phyloP scores from a whole-genome alignment of 1,140 invertebrate species.

The Brachionus plicatilis region DNA sequence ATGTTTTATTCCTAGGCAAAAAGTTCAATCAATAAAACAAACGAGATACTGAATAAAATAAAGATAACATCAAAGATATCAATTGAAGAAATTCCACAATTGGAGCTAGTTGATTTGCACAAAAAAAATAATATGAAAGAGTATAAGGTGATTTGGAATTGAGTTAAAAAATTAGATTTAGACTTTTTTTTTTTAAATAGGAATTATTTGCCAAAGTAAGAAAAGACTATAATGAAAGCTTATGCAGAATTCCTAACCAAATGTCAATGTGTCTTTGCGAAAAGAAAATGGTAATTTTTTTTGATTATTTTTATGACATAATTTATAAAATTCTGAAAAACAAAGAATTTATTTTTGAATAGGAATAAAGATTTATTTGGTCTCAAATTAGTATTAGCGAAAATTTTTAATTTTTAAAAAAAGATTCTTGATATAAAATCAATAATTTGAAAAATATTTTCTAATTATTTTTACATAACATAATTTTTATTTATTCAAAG shows the following conservation, averaged over 20 bases:
- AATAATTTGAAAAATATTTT: too few species aligned
- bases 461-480: too few species aligned
- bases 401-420: too few species aligned
- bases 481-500: too few species aligned
- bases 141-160: background rate
- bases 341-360: too few species aligned
- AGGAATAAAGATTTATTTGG: too few species aligned
- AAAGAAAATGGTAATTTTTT: slow-evolving; percentile 17
- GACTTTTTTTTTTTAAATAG: background rate
- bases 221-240: slow-evolving; percentile 19
- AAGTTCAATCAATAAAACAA: background rate
- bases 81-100: background rate
- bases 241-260: background rate
- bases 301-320: background rate
- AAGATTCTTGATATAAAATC: too few species aligned
- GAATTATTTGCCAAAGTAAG: background rate
- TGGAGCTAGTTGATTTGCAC: slow-evolving; percentile 20
- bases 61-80: background rate
- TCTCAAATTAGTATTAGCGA: too few species aligned
- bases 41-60: slow-evolving; percentile 25
- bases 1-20: background rate
- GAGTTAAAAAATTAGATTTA: background rate
- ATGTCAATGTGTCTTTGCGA: background rate
- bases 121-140: slow-evolving; percentile 31
- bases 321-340: too few species aligned